phyloP scores from a whole-genome alignment of 2,888 invertebrate genomes.

The Linnaemya tessellans region DNA sequence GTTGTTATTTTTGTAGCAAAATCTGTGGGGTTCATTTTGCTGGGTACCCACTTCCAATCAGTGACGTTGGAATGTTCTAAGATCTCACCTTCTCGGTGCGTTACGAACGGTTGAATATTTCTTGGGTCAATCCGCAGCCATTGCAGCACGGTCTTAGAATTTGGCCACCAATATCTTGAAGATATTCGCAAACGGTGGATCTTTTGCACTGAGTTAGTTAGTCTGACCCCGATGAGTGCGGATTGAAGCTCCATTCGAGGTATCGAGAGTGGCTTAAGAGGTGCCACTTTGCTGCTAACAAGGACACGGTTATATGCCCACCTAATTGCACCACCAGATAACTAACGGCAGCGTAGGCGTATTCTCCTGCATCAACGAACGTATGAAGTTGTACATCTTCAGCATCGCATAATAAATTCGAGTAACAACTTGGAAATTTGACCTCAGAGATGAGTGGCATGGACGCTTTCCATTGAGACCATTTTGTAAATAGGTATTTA shows the following conservation, averaged over 20 bases:
- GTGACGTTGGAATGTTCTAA: conserved; percentile 56
- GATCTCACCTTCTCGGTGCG: conserved; percentile 60
- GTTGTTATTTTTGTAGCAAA: conserved; percentile 51
- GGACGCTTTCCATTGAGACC: conserved; percentile 53
- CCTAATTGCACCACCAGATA: too few species aligned
- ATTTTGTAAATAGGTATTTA: conserved; percentile 37
- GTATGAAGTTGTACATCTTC: conserved; percentile 46
- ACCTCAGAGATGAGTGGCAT: conserved; percentile 29
- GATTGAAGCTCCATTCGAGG: conserved; percentile 36
- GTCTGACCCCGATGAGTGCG: conserved; percentile 18
- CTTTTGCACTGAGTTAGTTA: conserved; percentile 46
- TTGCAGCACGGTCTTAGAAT: conserved; percentile 58
- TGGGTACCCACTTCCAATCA: conserved; percentile 67
- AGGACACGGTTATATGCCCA: conserved; percentile 12
- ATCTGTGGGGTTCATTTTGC: conserved; percentile 62
- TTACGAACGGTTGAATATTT: conserved; percentile 44
- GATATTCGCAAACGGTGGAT: conserved; percentile 19
- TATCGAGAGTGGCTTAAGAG: conserved; percentile 59
- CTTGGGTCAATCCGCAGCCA: conserved; percentile 19
- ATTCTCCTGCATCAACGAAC: conserved; percentile 57
- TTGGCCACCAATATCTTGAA: conserved; percentile 50
- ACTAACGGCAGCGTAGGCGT: conserved; percentile 56
- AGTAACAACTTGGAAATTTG: conserved; percentile 47
- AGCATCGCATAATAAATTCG: neutral
- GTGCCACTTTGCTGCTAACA: conserved; percentile 66